Base-by-base conservation (phyloP, 2,113 vertebrate genomes). In the Xiphorhynchus elegans region DNA sequence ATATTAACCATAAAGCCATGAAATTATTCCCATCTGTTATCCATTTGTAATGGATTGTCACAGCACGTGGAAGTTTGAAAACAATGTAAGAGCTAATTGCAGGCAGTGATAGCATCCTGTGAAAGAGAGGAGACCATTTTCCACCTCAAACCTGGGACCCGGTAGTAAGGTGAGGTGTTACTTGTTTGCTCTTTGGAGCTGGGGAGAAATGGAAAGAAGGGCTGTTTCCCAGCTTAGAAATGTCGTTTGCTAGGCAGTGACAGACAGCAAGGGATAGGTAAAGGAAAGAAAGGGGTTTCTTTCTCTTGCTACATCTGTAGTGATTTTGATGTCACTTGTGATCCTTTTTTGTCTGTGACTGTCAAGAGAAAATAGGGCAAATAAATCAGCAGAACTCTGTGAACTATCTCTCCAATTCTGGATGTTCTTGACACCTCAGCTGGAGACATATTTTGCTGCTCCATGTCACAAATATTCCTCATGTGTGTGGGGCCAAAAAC, bases 361-460 rank as follows among this genome's bases (percentile, higher is more conserved):
- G 56, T 89, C 26, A 42, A 89, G 33, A 88, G 40, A 87, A 89
- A 92, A 84, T 0, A 0, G 39, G 40, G 68, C 1, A 1, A 76
- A 91, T 67, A 92, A 81, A 95, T 81, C 72, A 90, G 15, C 44
- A 75, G 49, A 60, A 9, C 7, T 26, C 42, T 72, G 23, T 28
- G 31, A 92, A 18, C 33, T 64, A 37, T 64, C 53, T 53, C n/a
- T 81, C 14, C 66, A 84, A 64, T 64, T 81, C 83, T 93, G 60
- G 60, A 84, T 77, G 88, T 62, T 84, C 88, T 84, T 72, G 76
- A 78, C 49, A 72, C 35, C 40, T 76, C 85, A 73, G 80, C 66
- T 94, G 91, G 91, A 93, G 69, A 84, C 47, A 59, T 58, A 50
- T 64, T 95, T 93, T 92, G 60, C 40, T 93, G 37, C 31, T 87